These are phyloP conservation scores for Clinocottus analis DNA, from an alignment of 2,113 vertebrate genomes.

Conservation along the genomic window DNA sequence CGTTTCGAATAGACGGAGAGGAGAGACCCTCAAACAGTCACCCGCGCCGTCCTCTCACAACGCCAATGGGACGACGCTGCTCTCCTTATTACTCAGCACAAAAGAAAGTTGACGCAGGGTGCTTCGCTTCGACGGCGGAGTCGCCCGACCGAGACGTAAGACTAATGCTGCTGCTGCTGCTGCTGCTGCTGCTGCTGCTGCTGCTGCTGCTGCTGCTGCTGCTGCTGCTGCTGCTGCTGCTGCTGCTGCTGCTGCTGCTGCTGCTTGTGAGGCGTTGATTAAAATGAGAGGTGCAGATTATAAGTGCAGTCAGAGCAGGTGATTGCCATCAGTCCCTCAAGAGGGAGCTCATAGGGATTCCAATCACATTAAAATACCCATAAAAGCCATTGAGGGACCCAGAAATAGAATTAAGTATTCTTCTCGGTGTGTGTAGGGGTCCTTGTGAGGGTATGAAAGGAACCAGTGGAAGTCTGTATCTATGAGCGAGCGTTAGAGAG, in stretches of 20 bases:
- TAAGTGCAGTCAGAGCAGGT: not conserved
- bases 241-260: not conserved
- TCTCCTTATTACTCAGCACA: constrained; percentile 52
- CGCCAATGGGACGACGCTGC: constrained; percentile 47
- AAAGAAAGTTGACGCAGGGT: constrained; percentile 57
- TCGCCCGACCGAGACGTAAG: not conserved
- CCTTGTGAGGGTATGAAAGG: constrained; percentile 3
- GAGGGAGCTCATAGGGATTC: not conserved
- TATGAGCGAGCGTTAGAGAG: constrained; percentile 14
- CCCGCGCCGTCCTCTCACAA: constrained; percentile 38
- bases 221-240: not conserved
- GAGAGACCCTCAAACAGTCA: constrained; percentile 54
- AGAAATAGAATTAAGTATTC: not conserved
- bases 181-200: not conserved
- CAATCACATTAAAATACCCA: not conserved
- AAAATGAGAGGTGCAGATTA: not conserved
- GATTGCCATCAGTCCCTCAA: not conserved
- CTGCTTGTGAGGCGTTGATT: not conserved
- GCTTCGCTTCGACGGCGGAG: not conserved
- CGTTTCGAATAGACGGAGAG: constrained; percentile 43
- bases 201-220: not conserved
- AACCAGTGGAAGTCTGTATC: constrained; percentile 1
- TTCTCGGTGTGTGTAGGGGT: constrained; percentile 8
- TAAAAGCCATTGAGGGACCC: not conserved
- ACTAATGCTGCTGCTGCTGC: not conserved